Percentiles rank a stretch among this genome's conserved stretches.
Evolutionary conservation across 2,797 vertebrate species (phyloP).

Genomic region (Rachycentron canadum): DNA sequence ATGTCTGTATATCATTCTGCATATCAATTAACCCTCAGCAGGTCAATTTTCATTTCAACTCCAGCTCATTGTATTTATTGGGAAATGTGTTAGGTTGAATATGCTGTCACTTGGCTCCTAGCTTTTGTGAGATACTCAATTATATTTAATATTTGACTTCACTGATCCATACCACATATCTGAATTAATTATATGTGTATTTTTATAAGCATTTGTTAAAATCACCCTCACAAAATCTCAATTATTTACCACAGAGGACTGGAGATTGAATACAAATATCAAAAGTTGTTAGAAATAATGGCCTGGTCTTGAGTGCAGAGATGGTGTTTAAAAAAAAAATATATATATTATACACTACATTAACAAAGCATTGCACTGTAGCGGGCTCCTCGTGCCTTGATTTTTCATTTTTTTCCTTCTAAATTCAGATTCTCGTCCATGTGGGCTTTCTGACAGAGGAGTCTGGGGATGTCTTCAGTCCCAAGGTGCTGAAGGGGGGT

Average conservation of each 20-base stretch:
- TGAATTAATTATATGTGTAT: slow-evolving; percentile 34
- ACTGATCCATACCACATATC: slow-evolving; percentile 42
- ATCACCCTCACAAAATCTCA: slow-evolving; percentile 21
- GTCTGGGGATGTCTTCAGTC: slow-evolving; percentile 97
- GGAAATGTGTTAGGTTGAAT: slow-evolving; percentile 63
- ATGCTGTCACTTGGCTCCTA: slow-evolving; percentile 75
- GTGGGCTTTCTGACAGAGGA: slow-evolving; percentile 98
- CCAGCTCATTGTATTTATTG: slow-evolving; percentile 46
- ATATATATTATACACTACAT: neutral
- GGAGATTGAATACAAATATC: slow-evolving; percentile 5
- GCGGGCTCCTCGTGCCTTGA: neutral
- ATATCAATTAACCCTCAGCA: slow-evolving; percentile 62
- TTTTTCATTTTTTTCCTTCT: slow-evolving; percentile 74
- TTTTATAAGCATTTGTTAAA: slow-evolving; percentile 19
- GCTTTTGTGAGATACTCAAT: slow-evolving; percentile 33
- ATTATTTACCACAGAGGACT: slow-evolving; percentile 2
- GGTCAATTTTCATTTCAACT: slow-evolving; percentile 60
- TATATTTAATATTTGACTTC: slow-evolving; percentile 40
- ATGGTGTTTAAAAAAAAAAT: neutral
- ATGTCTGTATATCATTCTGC: slow-evolving; percentile 37
- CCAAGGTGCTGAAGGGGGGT: slow-evolving; percentile 95
- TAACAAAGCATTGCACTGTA: slow-evolving; percentile 40
- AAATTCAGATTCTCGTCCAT: slow-evolving; percentile 93
- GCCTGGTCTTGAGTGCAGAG: neutral
- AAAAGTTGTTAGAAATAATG: neutral